Evolutionary conservation across 2,888 invertebrate species (phyloP), one percentile per base, ranked within the genome.

Genomic region (Chrysolina americana): DNA sequence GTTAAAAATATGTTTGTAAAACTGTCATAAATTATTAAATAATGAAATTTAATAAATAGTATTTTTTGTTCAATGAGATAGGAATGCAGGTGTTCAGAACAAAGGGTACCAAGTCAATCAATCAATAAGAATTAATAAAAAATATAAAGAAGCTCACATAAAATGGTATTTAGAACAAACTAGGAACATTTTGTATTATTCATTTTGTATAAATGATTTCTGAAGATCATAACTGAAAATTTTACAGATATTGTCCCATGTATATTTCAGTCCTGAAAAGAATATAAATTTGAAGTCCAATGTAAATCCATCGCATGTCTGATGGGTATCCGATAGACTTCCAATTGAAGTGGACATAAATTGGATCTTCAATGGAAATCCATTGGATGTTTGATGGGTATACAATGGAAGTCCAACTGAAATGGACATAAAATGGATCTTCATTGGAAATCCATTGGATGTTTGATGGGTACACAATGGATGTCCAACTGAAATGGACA

Each of bases 301-400:
- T 50, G 50, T 8, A 50, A 50, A 50, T 50, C 50, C 50, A 50
- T 50, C 50, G 50, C n/a, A 50, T 50, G 50, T 50, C 50, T 50
- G 50, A 50, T 50, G 50, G 50, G 50, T 17, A 50, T 50, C 50
- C 50, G 17, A 50, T 50, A 17, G 50, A 50, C 50, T 50, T 17
- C 50, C 50, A 50, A 50, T 50, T 50, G 50, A 8, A 50, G 9
- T 15, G 6, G 9, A 6, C 15, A 50, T 50, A 15, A 15, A 50
- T n/a, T 6, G n/a, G n/a, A n/a, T n/a, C n/a, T n/a, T n/a, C n/a
- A n/a, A n/a, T n/a, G n/a, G n/a, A n/a, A n/a, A n/a, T n/a, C n/a
- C n/a, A n/a, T n/a, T n/a, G n/a, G n/a, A n/a, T n/a, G n/a, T n/a
- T n/a, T n/a, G n/a, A n/a, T n/a, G n/a, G n/a, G n/a, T n/a, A n/a